Percentiles rank a stretch among this genome's conserved stretches.
These are phyloP conservation scores for Zoanthus sansibaricus DNA, from an alignment of 92 coral and sea anemone species.

Conservation along the genomic window DNA sequence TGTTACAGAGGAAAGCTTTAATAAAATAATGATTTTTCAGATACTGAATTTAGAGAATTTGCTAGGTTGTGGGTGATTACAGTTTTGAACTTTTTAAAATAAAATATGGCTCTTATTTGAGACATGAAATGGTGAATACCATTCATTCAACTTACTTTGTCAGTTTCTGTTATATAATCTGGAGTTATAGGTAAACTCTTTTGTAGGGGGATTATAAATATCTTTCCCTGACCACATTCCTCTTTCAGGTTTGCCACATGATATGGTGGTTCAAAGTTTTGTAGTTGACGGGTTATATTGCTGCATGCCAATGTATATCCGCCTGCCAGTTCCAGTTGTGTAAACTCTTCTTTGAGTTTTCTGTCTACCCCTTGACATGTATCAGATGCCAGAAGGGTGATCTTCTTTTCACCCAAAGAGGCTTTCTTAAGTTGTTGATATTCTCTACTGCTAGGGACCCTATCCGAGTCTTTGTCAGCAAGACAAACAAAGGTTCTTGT, in stretches of 20 bases:
- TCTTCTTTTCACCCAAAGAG: constrained; percentile 11
- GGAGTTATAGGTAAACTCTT: not conserved
- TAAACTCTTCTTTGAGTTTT: not conserved
- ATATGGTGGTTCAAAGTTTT: not conserved
- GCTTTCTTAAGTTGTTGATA: not conserved
- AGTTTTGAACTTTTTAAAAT: too few relatives aligned
- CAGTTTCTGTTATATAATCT: too few relatives aligned
- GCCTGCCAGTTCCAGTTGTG: constrained; percentile 15
- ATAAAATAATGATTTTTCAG: too few relatives aligned
- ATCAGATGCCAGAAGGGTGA: not conserved
- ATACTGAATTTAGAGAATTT: too few relatives aligned
- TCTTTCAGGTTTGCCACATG: not conserved
- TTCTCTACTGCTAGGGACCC: not conserved
- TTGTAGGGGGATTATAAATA: constrained; percentile 16
- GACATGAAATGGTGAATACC: too few relatives aligned
- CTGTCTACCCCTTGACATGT: not conserved
- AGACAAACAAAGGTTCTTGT: constrained; percentile 14
- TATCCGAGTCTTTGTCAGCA: not conserved
- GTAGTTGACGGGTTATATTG: constrained; percentile 1
- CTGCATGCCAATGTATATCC: constrained; percentile 5
- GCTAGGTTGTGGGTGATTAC: too few relatives aligned
- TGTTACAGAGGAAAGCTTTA: too few relatives aligned
- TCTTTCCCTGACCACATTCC: constrained; percentile 5
- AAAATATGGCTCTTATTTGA: too few relatives aligned
- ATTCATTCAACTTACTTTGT: too few relatives aligned